A percentile compares a stretch with the other conserved stretches of the same genome.
Evolutionary conservation across 2,113 vertebrate genomes (phyloP).

Genomic region (Turdus rufiventris): DNA sequence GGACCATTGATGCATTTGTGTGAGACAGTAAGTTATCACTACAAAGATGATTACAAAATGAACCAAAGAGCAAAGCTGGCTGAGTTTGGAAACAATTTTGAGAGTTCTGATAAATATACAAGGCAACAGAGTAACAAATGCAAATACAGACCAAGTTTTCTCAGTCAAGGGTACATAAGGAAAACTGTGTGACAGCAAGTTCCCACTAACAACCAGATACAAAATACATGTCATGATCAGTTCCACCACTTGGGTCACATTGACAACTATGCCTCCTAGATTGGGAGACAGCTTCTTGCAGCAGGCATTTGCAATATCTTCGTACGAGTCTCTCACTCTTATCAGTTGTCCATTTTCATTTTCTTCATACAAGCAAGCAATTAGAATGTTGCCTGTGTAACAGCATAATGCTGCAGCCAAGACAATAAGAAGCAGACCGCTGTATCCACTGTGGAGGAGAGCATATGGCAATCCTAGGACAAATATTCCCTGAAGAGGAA

Average conservation of each 20-base stretch:
- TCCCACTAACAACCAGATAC: conserved; percentile 77
- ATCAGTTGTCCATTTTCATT: conserved; percentile 58
- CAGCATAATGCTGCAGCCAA: conserved; percentile 75
- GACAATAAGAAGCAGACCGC: conserved; percentile 73
- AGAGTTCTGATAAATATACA: conserved; percentile 79
- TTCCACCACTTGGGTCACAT: conserved; percentile 72
- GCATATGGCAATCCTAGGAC: conserved; percentile 77
- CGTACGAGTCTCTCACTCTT: conserved; percentile 74
- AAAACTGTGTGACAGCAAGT: conserved; percentile 75
- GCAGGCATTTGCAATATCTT: conserved; percentile 74
- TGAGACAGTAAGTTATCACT: conserved; percentile 76
- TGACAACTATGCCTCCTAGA: conserved; percentile 69
- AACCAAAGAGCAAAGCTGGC: conserved; percentile 77
- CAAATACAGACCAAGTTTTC: conserved; percentile 71
- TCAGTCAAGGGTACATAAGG: conserved; percentile 62
- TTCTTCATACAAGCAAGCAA: conserved; percentile 77
- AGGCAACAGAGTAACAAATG: conserved; percentile 73
- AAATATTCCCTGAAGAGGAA: conserved; percentile 75
- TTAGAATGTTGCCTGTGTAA: conserved; percentile 80
- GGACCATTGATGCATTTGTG: conserved; percentile 69
- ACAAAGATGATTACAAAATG: conserved; percentile 80
- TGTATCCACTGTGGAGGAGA: conserved; percentile 76
- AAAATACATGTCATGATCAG: conserved; percentile 84
- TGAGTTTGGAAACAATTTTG: conserved; percentile 76
- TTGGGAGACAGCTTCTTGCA: conserved; percentile 68